Evolutionary conservation across 2,888 invertebrate genomes (phyloP).

Genomic region (Cerastis rubricosa): DNA sequence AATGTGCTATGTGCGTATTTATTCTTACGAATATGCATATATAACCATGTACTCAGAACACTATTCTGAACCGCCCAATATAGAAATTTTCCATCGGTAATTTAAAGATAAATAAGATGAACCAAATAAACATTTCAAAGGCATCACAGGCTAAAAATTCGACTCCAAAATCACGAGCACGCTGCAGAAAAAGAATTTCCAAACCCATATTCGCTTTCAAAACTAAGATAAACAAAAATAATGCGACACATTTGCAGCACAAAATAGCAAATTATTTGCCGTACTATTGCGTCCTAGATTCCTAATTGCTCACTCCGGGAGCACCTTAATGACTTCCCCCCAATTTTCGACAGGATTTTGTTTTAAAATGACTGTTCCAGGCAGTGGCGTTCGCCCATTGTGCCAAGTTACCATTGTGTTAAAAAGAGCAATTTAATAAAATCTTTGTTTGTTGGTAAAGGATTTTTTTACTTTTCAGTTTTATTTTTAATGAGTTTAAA

Average conservation of each 20-base stretch:
- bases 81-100: no score
- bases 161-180: background rate
- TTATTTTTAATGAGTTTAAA: conserved; percentile 43
- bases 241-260: conserved; percentile 56
- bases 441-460: conserved; percentile 29
- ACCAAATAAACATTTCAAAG: no score
- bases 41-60: no score
- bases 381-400: conserved; percentile 40
- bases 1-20: background rate
- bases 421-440: conserved; percentile 27
- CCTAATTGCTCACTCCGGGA: conserved; percentile 84
- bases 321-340: conserved; percentile 87
- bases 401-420: conserved; percentile 47
- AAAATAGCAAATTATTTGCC: conserved; percentile 72
- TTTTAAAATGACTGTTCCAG: conserved; percentile 78
- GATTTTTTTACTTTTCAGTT: conserved; percentile 38
- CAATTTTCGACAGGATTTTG: conserved; percentile 82
- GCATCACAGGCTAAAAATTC: background rate
- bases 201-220: background rate
- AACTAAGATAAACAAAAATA: conserved; percentile 26
- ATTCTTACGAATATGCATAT: no score
- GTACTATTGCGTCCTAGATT: conserved; percentile 77
- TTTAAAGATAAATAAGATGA: no score
- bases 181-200: background rate
- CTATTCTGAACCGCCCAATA: no score